Base-by-base conservation (phyloP, 2,113 vertebrate genomes). In the Limnothrissa miodon region DNA sequence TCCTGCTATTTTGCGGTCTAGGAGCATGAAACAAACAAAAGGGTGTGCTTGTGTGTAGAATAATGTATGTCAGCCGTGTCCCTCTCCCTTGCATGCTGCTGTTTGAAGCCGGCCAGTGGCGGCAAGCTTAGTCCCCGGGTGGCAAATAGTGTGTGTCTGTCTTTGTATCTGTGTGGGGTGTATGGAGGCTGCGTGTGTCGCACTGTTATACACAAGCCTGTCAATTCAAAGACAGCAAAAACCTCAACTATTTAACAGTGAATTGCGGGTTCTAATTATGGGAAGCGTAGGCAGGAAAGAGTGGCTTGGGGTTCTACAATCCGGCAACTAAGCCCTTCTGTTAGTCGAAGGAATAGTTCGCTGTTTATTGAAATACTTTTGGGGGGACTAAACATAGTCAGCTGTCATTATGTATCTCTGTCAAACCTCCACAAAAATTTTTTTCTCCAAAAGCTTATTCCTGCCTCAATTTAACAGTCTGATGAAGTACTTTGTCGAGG, bases 181-280 rank as follows among this genome's bases (percentile, higher is more conserved):
- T n/a, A 11, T 5, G 66, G 29, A 86, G 89, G 39, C 90, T 90
- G 90, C 91, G 88, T 90, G 78, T 85, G 88, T 88, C 74, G 83
- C 86, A 89, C 86, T 92, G 86, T 91, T 93, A 92, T 93, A 95
- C 92, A 94, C 93, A 94, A 94, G 91, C 89, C 91, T 90, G 90
- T 93, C 92, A 89, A 90, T 93, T 93, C 92, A 93, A 92, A 94
- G 90, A 85, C 74, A 59, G 82, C 80, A 90, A 93, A 93, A 93
- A 86, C 92, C 93, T 94, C 93, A 94, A 92, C 89, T 95, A 95
- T 95, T 94, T 92, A 93, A 92, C 93, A 93, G 91, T 87, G 90
- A 92, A 90, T 90, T 92, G 90, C 82, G 93, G 92, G 86, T 92
- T 93, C 87, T 94, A 93, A 93, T 94, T 95, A 93, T 92, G 91